These are phyloP conservation scores for Acanthosepion esculentum DNA, from an alignment of 2,888 invertebrate genomes.

Conservation along the genomic window DNA sequence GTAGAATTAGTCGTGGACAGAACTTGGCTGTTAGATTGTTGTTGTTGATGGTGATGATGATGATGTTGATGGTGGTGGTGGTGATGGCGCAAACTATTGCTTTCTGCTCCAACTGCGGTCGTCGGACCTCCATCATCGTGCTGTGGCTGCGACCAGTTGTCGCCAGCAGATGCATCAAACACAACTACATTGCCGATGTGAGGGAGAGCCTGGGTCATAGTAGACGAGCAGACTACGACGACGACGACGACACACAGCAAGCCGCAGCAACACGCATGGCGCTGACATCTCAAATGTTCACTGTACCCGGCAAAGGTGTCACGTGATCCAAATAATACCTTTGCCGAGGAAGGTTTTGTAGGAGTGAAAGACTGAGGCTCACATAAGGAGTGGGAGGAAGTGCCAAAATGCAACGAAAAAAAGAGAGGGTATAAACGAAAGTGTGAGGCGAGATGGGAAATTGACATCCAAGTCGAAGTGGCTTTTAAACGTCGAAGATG, in stretches of 20 bases:
- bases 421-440: background rate
- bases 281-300: conserved; percentile 42
- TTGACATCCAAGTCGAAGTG: background rate
- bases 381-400: background rate
- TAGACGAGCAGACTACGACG: conserved; percentile 34
- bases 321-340: conserved; percentile 43
- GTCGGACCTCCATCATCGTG: background rate
- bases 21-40: background rate
- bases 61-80: background rate
- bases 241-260: conserved; percentile 34
- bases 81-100: background rate
- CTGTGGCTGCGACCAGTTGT: conserved; percentile 39
- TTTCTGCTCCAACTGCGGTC: background rate
- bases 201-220: conserved; percentile 45
- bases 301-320: background rate
- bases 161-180: conserved; percentile 37
- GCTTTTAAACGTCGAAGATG: background rate
- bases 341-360: conserved; percentile 1
- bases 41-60: background rate
- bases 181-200: conserved; percentile 45
- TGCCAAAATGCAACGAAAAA: background rate
- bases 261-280: conserved; percentile 44
- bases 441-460: background rate
- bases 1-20: background rate
- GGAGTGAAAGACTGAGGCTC: background rate